Percentiles rank a stretch among this genome's conserved stretches.
Conservation (phyloP, 2,113 vertebrate genomes). For the Archocentrus centrarchus region DNA sequence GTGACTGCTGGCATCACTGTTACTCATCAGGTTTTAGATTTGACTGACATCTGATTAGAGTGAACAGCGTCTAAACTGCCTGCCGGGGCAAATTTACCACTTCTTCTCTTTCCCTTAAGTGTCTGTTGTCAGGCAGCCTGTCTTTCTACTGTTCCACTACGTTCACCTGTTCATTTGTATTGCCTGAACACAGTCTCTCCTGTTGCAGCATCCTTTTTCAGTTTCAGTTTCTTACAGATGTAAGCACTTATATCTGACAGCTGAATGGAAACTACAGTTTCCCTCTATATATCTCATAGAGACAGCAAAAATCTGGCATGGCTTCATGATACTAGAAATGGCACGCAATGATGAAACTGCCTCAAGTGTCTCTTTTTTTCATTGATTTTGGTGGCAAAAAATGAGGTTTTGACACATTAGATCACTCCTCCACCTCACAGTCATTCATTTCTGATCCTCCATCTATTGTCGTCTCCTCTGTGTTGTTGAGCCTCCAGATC, state of each 20-base stretch:
- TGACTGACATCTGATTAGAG: constrained; percentile 32
- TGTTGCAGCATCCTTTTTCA: not conserved
- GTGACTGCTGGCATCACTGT: constrained; percentile 3
- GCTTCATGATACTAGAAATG: not conserved
- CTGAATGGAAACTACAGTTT: not conserved
- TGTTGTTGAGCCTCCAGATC: constrained; percentile 61
- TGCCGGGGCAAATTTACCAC: constrained; percentile 19
- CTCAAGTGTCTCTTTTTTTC: not conserved
- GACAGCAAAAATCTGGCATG: not conserved
- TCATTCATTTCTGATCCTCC: constrained; percentile 46
- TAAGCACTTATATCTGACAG: not conserved
- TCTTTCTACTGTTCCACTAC: not conserved
- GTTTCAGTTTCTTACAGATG: constrained; percentile 11
- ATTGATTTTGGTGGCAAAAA: not conserved
- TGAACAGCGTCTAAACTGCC: constrained; percentile 28
- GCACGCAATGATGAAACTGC: not conserved
- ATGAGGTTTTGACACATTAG: not conserved
- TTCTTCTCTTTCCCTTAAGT: constrained; percentile 17
- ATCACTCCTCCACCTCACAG: not conserved
- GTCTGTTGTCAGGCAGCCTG: constrained; percentile 14
- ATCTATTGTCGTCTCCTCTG: constrained; percentile 1
- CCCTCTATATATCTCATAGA: not conserved
- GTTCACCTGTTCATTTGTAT: not conserved
- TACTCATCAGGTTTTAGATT: constrained; percentile 10
- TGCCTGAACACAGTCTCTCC: not conserved